phyloP scores from a whole-genome alignment of 2,888 invertebrate species.

The Phorcus lineatus region DNA sequence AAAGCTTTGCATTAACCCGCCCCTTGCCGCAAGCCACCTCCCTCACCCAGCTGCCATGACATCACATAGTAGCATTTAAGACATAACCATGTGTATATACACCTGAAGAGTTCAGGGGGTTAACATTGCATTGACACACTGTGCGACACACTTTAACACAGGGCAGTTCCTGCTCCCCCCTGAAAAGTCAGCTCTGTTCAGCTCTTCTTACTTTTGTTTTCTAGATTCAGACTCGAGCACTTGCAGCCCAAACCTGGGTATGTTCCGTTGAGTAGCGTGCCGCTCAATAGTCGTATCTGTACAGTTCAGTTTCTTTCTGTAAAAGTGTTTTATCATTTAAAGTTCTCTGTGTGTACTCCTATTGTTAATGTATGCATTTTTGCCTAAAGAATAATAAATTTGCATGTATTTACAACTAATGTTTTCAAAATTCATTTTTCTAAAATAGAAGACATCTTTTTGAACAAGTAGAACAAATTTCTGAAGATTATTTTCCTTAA shows the following conservation, averaged over 20 bases:
- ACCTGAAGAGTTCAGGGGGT: too few species aligned
- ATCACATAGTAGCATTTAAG: too few species aligned
- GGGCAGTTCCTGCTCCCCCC: too few species aligned
- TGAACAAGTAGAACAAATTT: too few species aligned
- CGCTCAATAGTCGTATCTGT: neutral
- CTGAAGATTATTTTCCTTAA: too few species aligned
- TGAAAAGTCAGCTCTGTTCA: too few species aligned
- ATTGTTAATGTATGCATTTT: slow-evolving; percentile 1
- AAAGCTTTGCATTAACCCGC: too few species aligned
- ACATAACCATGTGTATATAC: too few species aligned
- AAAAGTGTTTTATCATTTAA: neutral
- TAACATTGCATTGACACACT: too few species aligned
- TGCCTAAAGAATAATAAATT: neutral
- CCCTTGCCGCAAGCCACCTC: too few species aligned
- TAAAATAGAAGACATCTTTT: neutral
- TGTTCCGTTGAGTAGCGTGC: slow-evolving; percentile 20
- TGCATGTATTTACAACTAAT: neutral
- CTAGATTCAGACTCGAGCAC: slow-evolving; percentile 42
- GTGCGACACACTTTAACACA: too few species aligned
- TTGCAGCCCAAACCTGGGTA: slow-evolving; percentile 38
- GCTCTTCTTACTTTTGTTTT: slow-evolving; percentile 23
- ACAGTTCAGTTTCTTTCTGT: neutral
- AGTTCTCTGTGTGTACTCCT: neutral
- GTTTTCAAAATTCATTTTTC: neutral
- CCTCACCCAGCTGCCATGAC: too few species aligned